phyloP scores from a whole-genome alignment of 2,797 vertebrate genomes.

The Tolypeutes matacus region DNA sequence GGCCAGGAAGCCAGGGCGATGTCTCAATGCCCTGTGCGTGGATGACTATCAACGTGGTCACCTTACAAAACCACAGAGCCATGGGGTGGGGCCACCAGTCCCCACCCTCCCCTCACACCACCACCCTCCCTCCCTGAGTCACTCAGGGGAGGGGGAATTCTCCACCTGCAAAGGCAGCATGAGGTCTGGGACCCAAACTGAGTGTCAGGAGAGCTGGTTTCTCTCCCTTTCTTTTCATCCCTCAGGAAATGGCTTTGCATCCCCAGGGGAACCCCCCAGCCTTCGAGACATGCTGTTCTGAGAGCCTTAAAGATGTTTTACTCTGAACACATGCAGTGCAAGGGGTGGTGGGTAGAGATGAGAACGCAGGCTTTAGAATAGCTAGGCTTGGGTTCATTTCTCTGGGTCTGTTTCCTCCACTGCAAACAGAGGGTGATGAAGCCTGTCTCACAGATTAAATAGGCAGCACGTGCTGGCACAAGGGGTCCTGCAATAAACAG shows the following conservation, averaged over 20 bases:
- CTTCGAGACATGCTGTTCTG: neutral
- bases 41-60: neutral
- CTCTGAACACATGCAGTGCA: accelerated
- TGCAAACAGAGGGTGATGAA: neutral
- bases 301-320: neutral
- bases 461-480: too few species aligned
- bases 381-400: neutral
- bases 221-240: neutral
- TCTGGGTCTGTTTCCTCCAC: neutral
- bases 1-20: neutral
- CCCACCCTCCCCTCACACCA: too few species aligned
- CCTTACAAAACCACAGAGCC: neutral
- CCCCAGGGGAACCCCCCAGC: too few species aligned
- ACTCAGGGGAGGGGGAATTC: neutral
- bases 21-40: neutral
- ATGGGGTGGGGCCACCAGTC: neutral
- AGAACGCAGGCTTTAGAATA: accelerated
- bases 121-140: neutral
- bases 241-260: neutral
- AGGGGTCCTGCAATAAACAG: neutral
- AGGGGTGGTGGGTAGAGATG: too few species aligned
- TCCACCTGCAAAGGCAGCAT: neutral
- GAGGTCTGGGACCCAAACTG: neutral
- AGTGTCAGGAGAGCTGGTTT: neutral
- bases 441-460: neutral